These are phyloP conservation scores for Cephus pygmeus DNA, from an alignment of 2,888 invertebrate genomes.

Conservation along the genomic window DNA sequence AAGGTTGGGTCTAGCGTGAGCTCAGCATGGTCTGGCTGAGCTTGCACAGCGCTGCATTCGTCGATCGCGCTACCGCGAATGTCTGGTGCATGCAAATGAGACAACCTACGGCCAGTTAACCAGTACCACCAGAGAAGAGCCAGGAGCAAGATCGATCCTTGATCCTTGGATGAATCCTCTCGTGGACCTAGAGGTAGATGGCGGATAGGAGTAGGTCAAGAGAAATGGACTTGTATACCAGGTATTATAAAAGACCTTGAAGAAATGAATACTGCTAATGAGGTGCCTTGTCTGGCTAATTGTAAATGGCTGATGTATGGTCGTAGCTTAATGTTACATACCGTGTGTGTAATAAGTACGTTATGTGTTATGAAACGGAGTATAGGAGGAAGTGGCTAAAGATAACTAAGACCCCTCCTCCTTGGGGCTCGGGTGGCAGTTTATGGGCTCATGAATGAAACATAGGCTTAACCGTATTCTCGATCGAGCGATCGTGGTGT, in stretches of 20 bases:
- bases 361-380: neutral
- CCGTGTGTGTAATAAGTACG: neutral
- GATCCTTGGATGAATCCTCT: neutral
- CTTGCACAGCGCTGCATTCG: neutral
- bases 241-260: neutral
- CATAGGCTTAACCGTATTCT: slow-evolving; percentile 45
- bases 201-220: neutral
- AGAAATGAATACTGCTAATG: neutral
- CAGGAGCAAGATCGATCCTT: slow-evolving; percentile 48
- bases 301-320: neutral
- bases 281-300: neutral
- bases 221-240: neutral
- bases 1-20: slow-evolving; percentile 27
- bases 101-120: slow-evolving; percentile 54
- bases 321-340: neutral
- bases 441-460: slow-evolving; percentile 64
- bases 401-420: neutral
- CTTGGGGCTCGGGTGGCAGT: slow-evolving; percentile 35
- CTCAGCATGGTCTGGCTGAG: slow-evolving; percentile 10
- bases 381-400: neutral
- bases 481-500: slow-evolving; percentile 18
- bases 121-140: slow-evolving; percentile 52
- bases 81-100: slow-evolving; percentile 57
- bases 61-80: neutral
- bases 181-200: neutral